phyloP scores from a whole-genome alignment of 30 jellyfish, hydroid and myxozoan species.

The Chrysaora quinquecirrha region DNA sequence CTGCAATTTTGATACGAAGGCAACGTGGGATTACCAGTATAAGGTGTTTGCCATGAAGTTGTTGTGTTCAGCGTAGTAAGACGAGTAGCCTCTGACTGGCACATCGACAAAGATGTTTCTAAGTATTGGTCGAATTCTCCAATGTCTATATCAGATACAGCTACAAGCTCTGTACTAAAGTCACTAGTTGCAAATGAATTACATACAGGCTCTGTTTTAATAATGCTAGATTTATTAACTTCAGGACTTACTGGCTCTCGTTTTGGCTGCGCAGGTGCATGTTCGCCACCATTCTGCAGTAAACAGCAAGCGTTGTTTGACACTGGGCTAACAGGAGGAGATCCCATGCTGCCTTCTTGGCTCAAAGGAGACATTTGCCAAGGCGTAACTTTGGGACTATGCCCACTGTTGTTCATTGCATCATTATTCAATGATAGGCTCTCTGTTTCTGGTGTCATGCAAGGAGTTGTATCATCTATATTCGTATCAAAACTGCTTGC shows the following conservation, averaged over 20 bases:
- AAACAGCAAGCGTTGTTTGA: slow-evolving; percentile 37
- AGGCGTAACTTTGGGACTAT: slow-evolving; percentile 59
- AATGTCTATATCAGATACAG: slow-evolving; percentile 72
- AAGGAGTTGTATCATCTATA: slow-evolving; percentile 46
- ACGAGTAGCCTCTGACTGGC: background rate
- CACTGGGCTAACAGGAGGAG: slow-evolving; percentile 66
- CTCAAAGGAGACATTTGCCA: slow-evolving; percentile 71
- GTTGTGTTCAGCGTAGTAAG: slow-evolving; percentile 2
- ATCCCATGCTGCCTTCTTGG: slow-evolving; percentile 51
- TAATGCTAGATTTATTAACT: slow-evolving; percentile 14
- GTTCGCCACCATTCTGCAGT: slow-evolving; percentile 35
- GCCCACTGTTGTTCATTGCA: slow-evolving; percentile 38
- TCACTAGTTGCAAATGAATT: slow-evolving; percentile 14
- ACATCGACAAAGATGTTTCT: slow-evolving; percentile 19
- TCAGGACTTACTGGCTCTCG: slow-evolving; percentile 74
- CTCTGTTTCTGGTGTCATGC: slow-evolving; percentile 73
- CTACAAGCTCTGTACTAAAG: slow-evolving; percentile 52
- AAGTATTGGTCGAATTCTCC: slow-evolving; percentile 80
- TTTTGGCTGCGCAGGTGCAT: slow-evolving; percentile 43
- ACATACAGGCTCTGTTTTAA: slow-evolving; percentile 51
- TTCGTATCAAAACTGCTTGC: slow-evolving; percentile 73
- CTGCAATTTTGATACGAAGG: background rate
- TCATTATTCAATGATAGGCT: no score
- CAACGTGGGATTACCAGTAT: background rate
- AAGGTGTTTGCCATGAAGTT: slow-evolving; percentile 32